Percentiles rank a stretch among this genome's conserved stretches.
Conservation (phyloP, 1,140 invertebrate species). For the Drosophila setifemur region DNA sequence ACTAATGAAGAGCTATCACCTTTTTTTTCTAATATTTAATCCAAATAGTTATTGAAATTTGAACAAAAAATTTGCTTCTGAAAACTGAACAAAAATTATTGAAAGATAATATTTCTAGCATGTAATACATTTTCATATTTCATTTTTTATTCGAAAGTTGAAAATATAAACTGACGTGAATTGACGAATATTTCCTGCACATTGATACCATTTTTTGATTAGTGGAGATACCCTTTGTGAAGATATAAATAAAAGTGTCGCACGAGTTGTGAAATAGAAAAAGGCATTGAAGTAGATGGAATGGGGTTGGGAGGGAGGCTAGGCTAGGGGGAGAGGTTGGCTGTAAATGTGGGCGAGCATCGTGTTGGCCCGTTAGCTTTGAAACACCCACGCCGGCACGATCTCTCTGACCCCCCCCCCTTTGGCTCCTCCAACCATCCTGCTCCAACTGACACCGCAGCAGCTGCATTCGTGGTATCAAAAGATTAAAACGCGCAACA, state of each 20-base stretch:
- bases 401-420: background rate
- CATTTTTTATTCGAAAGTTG: too few relatives aligned
- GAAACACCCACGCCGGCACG: slow-evolving; percentile 32
- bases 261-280: slow-evolving; percentile 5
- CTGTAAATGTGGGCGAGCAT: slow-evolving; percentile 52
- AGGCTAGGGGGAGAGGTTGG: background rate
- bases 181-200: too few relatives aligned
- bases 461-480: slow-evolving; percentile 64
- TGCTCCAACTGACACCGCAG: slow-evolving; percentile 34
- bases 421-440: background rate
- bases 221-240: background rate
- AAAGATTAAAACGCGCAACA: slow-evolving; percentile 75
- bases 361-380: slow-evolving; percentile 35
- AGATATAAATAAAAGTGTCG: slow-evolving; percentile 38
- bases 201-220: too few relatives aligned
- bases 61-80: too few relatives aligned
- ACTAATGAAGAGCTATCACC: too few relatives aligned
- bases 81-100: too few relatives aligned
- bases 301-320: background rate
- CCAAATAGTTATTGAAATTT: too few relatives aligned
- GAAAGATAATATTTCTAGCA: too few relatives aligned
- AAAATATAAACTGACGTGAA: too few relatives aligned
- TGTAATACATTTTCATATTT: too few relatives aligned
- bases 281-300: background rate
- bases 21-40: too few relatives aligned